phyloP scores from a whole-genome alignment of 1,140 invertebrate species.

The Arion vulgaris region DNA sequence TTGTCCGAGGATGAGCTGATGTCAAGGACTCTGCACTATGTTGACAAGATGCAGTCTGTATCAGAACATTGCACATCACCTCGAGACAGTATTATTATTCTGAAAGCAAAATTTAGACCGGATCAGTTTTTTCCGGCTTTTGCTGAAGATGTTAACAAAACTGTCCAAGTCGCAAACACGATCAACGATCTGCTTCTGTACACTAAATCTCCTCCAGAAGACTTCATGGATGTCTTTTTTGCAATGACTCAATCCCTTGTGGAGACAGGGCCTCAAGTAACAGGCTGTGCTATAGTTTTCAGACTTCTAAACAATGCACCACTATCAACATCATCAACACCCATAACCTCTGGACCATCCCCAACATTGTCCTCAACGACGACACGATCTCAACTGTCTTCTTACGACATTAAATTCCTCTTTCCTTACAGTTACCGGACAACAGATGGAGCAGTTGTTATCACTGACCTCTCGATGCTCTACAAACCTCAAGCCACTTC shows the following conservation, averaged over 20 bases:
- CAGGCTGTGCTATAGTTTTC: constrained; percentile 55
- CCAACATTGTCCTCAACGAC: neutral
- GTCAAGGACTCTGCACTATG: neutral
- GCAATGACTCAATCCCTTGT: constrained; percentile 51
- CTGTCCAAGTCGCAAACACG: constrained; percentile 51
- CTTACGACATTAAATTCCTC: constrained; percentile 21
- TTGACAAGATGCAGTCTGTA: neutral
- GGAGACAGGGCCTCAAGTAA: constrained; percentile 46
- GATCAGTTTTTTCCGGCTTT: constrained; percentile 45
- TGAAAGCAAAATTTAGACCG: constrained; percentile 24
- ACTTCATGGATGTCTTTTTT: constrained; percentile 46
- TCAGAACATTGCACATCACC: neutral
- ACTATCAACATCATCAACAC: neutral
- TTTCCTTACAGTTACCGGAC: constrained; percentile 46
- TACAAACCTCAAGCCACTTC: constrained; percentile 36
- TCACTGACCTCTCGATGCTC: constrained; percentile 41
- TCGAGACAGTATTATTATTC: neutral
- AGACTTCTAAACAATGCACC: neutral
- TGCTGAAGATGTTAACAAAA: constrained; percentile 45
- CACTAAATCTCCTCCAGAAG: constrained; percentile 37
- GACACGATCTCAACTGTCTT: neutral
- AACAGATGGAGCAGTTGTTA: constrained; percentile 29
- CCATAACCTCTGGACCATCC: neutral
- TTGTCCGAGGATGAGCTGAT: neutral
- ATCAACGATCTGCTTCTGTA: constrained; percentile 53